Evolutionary conservation across 2,797 vertebrate genomes (phyloP).

Genomic region (Geotrypetes seraphini): DNA sequence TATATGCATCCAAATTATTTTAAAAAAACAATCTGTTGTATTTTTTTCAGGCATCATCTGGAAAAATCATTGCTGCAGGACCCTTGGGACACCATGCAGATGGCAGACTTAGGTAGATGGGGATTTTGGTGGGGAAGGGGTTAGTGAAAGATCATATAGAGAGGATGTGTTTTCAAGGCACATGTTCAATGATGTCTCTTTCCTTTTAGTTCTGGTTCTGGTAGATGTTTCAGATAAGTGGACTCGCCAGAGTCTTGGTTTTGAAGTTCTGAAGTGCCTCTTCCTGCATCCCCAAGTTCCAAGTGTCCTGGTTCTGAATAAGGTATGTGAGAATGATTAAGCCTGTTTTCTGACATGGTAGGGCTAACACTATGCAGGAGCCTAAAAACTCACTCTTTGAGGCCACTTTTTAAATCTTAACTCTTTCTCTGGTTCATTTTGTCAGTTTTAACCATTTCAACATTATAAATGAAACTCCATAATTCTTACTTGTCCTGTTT

Average conservation of each 20-base stretch:
- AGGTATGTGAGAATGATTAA: constrained; percentile 49
- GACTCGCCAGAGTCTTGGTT: constrained; percentile 58
- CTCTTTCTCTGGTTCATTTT: too few relatives aligned
- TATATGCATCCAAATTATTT: too few relatives aligned
- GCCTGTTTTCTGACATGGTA: background rate
- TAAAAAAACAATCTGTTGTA: fast-evolving
- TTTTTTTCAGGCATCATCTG: constrained; percentile 69
- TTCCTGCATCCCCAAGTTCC: constrained; percentile 59
- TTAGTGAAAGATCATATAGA: background rate
- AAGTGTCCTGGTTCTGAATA: constrained; percentile 84
- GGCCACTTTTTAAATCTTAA: too few relatives aligned
- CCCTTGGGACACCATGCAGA: constrained; percentile 73
- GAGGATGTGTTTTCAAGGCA: too few relatives aligned
- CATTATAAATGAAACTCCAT: too few relatives aligned
- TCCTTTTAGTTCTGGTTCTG: constrained; percentile 70
- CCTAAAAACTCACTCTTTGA: background rate
- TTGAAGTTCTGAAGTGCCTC: constrained; percentile 73
- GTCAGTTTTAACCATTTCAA: too few relatives aligned
- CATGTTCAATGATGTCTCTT: too few relatives aligned
- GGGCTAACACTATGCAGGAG: background rate
- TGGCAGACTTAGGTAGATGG: constrained; percentile 78
- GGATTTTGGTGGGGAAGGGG: background rate
- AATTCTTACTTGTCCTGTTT: too few relatives aligned
- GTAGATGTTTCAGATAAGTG: constrained; percentile 83
- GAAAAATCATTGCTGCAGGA: constrained; percentile 74